Evolutionary conservation across 2,888 invertebrate genomes (phyloP).

Genomic region (Rotaria macrura): DNA sequence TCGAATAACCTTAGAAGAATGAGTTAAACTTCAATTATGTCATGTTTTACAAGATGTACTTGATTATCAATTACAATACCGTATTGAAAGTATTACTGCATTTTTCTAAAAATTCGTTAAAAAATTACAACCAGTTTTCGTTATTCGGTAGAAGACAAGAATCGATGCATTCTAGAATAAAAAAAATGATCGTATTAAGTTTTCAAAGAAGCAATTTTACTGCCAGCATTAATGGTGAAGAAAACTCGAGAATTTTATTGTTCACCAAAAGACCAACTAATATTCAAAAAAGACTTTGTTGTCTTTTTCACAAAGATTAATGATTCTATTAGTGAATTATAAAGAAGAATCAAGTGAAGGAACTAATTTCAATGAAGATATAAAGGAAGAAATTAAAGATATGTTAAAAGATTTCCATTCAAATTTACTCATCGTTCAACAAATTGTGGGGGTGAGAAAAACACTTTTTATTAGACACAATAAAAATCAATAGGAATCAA

Average conservation of each 20-base stretch:
- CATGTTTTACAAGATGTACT: conserved; percentile 86
- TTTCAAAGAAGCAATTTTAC: conserved; percentile 93
- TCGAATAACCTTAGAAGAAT: conserved; percentile 94
- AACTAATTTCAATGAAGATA: conserved; percentile 25
- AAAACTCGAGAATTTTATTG: conserved; percentile 96
- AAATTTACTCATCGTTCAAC: neutral
- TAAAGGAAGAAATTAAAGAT: conserved; percentile 25
- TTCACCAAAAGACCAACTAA: conserved; percentile 79
- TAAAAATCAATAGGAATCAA: no score
- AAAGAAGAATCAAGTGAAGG: conserved; percentile 13
- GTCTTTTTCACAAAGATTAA: no score
- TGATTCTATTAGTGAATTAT: no score
- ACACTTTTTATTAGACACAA: neutral
- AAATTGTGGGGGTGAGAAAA: neutral
- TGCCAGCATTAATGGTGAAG: conserved; percentile 88
- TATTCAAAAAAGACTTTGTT: no score
- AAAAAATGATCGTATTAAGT: conserved; percentile 82
- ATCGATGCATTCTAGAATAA: conserved; percentile 61
- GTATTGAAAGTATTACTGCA: conserved; percentile 84
- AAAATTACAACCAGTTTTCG: conserved; percentile 64
- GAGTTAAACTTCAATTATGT: conserved; percentile 93
- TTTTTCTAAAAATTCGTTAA: conserved; percentile 90
- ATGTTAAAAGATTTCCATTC: conserved; percentile 26
- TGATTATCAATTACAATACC: conserved; percentile 82
- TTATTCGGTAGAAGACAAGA: neutral